These are phyloP conservation scores for Calidris pugnax DNA, from an alignment of 2,113 vertebrate genomes.

Conservation along the genomic window DNA sequence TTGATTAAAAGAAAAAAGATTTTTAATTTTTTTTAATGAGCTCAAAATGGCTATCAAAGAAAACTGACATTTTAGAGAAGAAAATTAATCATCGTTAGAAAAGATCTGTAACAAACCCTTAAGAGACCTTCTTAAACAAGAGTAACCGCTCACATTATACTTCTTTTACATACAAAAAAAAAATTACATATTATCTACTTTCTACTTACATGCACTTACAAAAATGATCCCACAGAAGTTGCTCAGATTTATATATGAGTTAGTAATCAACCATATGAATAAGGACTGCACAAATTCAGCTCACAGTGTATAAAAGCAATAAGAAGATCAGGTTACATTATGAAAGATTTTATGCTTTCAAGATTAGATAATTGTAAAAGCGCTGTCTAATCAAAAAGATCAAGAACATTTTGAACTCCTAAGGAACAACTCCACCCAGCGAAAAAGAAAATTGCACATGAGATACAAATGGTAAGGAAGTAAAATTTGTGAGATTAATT, in stretches of 20 bases:
- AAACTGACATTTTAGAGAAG: background rate
- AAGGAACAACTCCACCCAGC: background rate
- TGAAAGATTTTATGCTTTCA: background rate
- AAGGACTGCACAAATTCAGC: background rate
- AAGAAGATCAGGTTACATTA: background rate
- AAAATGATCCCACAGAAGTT: background rate
- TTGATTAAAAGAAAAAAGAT: background rate
- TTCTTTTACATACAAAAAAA: background rate
- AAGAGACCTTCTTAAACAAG: background rate
- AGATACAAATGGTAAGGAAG: background rate
- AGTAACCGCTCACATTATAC: background rate
- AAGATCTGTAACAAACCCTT: background rate
- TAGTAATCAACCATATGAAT: background rate
- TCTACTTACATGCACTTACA: background rate
- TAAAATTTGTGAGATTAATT: background rate
- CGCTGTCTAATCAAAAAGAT: background rate
- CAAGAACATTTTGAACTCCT: background rate
- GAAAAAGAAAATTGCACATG: background rate
- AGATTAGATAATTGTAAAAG: background rate
- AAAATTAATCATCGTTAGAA: background rate
- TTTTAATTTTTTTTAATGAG: background rate
- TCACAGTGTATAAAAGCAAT: background rate
- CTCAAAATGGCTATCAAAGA: background rate
- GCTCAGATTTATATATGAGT: background rate
- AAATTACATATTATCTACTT: background rate